Conservation (phyloP, 30 jellyfish, hydroid and myxozoan genomes). For the Aurelia aurita complex sp. Pacific region DNA sequence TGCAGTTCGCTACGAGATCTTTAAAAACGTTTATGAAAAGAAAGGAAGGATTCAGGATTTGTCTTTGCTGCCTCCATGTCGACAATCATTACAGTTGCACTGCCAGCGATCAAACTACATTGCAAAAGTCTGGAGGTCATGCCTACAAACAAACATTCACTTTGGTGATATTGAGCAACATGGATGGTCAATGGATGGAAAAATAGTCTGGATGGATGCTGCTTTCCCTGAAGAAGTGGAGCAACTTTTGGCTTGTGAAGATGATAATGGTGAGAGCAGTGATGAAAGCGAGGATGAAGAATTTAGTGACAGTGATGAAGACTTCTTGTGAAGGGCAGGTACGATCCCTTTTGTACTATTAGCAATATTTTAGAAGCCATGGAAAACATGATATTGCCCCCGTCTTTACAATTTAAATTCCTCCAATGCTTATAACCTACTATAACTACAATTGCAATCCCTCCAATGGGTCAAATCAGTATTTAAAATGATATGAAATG, state of each 20-base stretch:
- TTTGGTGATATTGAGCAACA: constrained; percentile 31
- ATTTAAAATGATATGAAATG: too few relatives aligned
- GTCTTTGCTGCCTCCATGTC: constrained; percentile 32
- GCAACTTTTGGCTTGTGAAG: constrained; percentile 33
- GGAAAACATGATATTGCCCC: too few relatives aligned
- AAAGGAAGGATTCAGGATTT: constrained; percentile 18
- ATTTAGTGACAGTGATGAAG: constrained; percentile 51
- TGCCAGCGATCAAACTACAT: constrained; percentile 32
- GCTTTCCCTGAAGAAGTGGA: constrained; percentile 37
- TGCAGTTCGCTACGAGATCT: constrained; percentile 23
- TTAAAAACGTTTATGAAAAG: constrained; percentile 7
- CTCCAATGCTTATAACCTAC: too few relatives aligned
- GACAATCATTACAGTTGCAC: constrained; percentile 21
- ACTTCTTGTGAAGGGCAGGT: constrained; percentile 36
- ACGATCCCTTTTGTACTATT: constrained; percentile 21
- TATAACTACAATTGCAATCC: too few relatives aligned
- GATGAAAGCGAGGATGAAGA: constrained; percentile 35
- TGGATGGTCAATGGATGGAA: constrained; percentile 50
- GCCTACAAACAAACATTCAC: constrained; percentile 50
- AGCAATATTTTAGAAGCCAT: not conserved
- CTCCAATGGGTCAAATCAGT: too few relatives aligned
- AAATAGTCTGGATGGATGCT: not conserved
- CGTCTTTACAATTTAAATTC: too few relatives aligned
- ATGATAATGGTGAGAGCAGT: constrained; percentile 34
- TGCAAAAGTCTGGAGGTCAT: constrained; percentile 25